Evolutionary conservation across 2,797 vertebrate species (phyloP).

Genomic region (Pangasius krempfi): DNA sequence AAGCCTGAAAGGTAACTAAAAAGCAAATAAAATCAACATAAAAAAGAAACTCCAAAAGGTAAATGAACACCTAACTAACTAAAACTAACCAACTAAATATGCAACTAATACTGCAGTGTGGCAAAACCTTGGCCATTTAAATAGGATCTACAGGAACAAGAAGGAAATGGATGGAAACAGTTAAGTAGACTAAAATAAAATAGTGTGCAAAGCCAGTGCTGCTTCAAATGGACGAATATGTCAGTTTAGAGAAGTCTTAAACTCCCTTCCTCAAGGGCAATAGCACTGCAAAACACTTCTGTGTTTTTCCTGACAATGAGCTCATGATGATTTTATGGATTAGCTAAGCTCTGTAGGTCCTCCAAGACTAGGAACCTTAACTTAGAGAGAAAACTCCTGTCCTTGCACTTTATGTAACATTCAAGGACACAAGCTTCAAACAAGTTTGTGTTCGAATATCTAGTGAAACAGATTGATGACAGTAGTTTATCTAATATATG

Average conservation of each 20-base stretch:
- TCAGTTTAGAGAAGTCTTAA: neutral
- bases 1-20: neutral
- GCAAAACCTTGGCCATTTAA: neutral
- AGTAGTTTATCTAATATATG: neutral
- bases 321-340: slow-evolving; percentile 6
- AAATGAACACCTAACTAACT: neutral
- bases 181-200: neutral
- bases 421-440: neutral
- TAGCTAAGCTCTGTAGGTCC: neutral
- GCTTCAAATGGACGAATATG: neutral
- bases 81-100: neutral
- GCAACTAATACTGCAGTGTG: neutral
- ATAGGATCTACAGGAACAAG: neutral
- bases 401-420: neutral
- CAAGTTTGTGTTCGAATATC: neutral
- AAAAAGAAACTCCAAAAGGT: neutral
- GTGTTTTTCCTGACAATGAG: neutral
- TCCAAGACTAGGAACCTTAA: neutral
- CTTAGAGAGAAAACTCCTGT: neutral
- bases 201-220: neutral
- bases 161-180: neutral
- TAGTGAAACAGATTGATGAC: neutral
- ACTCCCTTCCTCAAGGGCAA: neutral
- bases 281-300: neutral
- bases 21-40: neutral